Evolutionary conservation across 2,888 invertebrate species (phyloP), one percentile per base, ranked within the genome.

Genomic region (Papilio elwesi): DNA sequence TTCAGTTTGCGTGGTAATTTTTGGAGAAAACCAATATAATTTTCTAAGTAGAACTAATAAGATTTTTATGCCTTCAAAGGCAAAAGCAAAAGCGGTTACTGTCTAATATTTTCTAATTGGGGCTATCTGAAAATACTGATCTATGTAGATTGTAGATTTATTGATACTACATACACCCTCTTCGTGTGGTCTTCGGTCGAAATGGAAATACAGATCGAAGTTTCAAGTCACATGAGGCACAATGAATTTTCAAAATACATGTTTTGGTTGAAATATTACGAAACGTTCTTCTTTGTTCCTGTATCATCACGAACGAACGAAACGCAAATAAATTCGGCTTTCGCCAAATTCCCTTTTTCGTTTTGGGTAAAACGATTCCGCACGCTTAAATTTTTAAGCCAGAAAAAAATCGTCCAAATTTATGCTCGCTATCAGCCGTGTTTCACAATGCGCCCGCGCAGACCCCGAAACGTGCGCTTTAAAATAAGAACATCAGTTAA

Each of bases 401-500:
- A 81, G 81, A 82, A 80, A 82, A 83, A 86, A 83, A 78, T 80
- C 81, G 81, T 78, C 79, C 74, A 83, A 82, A 87, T 88, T 87
- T 89, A 88, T 88, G 84, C 83, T 80, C 84, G 79, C 78, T 79
- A 82, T 79, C 81, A 77, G 78, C 81, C 81, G 80, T 83, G 86
- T 84, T 85, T 84, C 84, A 84, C 82, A 83, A 83, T 83, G 84
- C 83, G 80, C 79, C 76, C 79, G 78, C 79, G 81, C 81, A 80
- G 75, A 77, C 83, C 83, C 84, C 80, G 88, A 85, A 86, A 83
- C 84, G 83, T 85, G 84, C 80, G 79, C 76, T 79, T 85, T 82
- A 81, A 85, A 81, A 84, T 82, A 83, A 84, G 85, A 85, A 84
- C 85, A 85, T 85, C 81, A 79, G 81, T 82, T 80, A 85, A 85